Percentiles rank a stretch among this genome's conserved stretches.
These are phyloP conservation scores for Acrossocheilus wenchowensis DNA, from an alignment of 2,797 vertebrate genomes.

Conservation along the genomic window DNA sequence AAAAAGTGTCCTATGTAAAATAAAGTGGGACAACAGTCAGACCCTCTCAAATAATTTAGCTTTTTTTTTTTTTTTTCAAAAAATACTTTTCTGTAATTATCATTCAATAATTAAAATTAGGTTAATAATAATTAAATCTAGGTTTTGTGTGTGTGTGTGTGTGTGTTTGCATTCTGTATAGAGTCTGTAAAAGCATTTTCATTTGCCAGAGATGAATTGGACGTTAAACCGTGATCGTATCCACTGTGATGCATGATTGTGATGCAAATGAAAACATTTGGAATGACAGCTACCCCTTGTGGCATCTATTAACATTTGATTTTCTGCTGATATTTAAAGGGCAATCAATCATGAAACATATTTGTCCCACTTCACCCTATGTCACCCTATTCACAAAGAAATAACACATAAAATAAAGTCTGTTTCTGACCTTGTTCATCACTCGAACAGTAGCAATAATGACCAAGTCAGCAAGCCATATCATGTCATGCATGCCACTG, in stretches of 20 bases:
- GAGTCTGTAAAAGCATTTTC: background rate
- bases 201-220: background rate
- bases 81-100: background rate
- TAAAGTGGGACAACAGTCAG: background rate
- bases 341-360: constrained; percentile 10
- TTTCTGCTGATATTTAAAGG: constrained; percentile 5
- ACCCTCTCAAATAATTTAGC: background rate
- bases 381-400: constrained; percentile 4
- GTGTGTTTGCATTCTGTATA: background rate
- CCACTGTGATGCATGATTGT: background rate
- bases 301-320: constrained; percentile 35
- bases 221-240: background rate
- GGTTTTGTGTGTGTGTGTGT: background rate
- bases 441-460: background rate
- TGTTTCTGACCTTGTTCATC: background rate
- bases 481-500: background rate
- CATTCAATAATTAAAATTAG: background rate
- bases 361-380: background rate
- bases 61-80: background rate
- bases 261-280: constrained; percentile 14
- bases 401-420: background rate
- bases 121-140: background rate
- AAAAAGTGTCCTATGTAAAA: background rate
- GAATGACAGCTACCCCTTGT: constrained; percentile 34
- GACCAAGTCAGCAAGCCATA: constrained; percentile 3